Evolutionary conservation across 2,113 vertebrate genomes (phyloP).

Genomic region (Erinaceus europaeus): DNA sequence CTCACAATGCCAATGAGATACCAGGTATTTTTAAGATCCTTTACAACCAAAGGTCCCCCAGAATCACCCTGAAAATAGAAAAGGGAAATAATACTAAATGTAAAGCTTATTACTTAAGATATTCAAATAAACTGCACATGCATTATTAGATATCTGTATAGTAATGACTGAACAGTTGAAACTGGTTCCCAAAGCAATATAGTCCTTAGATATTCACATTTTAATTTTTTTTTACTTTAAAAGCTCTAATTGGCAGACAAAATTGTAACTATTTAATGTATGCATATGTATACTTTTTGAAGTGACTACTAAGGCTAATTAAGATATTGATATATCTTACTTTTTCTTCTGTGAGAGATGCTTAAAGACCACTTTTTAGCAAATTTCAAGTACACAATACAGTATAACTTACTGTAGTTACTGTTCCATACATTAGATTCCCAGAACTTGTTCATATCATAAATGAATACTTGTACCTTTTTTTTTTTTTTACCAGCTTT

Average conservation of each 20-base stretch:
- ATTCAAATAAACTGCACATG: not conserved
- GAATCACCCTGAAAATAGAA: slow-evolving; percentile 88
- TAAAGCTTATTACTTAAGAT: not conserved
- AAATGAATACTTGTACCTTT: not conserved
- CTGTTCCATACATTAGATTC: not conserved
- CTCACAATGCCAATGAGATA: slow-evolving; percentile 87
- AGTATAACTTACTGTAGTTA: not conserved
- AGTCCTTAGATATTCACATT: not conserved
- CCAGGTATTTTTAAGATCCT: slow-evolving; percentile 83
- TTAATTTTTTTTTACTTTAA: not conserved
- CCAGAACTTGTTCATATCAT: not conserved
- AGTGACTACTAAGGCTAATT: not conserved
- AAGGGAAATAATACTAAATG: slow-evolving; percentile 5
- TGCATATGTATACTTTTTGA: not conserved
- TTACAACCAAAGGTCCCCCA: slow-evolving; percentile 90
- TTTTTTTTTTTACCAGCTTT: not conserved
- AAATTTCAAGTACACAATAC: not conserved
- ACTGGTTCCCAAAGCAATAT: not conserved
- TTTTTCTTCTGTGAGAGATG: not conserved
- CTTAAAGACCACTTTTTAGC: not conserved
- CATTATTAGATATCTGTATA: not conserved
- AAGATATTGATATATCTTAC: not conserved
- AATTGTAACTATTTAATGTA: not conserved
- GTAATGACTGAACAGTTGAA: not conserved
- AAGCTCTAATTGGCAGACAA: not conserved